A percentile compares a stretch with the other conserved stretches of the same genome.
Conservation (phyloP, 1,140 invertebrate species). For the Drosophila pseudoananassae region DNA sequence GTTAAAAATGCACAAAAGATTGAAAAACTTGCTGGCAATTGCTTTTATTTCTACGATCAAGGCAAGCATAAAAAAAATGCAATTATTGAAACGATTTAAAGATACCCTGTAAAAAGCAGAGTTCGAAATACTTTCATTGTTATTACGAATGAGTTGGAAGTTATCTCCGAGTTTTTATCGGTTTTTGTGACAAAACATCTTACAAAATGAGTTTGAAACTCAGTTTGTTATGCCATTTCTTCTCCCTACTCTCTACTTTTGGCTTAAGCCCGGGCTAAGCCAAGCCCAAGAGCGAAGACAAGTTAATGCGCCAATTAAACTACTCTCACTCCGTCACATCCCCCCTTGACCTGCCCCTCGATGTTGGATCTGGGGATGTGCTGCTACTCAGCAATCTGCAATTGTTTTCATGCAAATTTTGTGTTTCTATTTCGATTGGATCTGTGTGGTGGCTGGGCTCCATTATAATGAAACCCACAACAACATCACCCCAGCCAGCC, state of each 20-base stretch:
- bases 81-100: background rate
- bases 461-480: conserved; percentile 3
- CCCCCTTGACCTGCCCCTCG: background rate
- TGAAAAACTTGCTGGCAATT: conserved; percentile 38
- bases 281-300: conserved; percentile 48
- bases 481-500: background rate
- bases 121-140: no score
- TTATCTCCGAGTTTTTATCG: no score
- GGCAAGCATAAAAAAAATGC: background rate
- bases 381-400: conserved; percentile 39
- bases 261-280: conserved; percentile 1
- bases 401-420: conserved; percentile 75
- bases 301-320: conserved; percentile 77
- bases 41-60: conserved; percentile 51
- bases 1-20: conserved; percentile 27
- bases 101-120: background rate
- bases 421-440: conserved; percentile 52
- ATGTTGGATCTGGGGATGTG: conserved; percentile 6
- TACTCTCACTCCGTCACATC: conserved; percentile 1
- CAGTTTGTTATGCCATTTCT: conserved; percentile 3
- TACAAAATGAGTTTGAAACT: background rate
- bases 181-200: background rate
- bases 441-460: conserved; percentile 17
- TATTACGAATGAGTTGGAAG: no score
- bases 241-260: background rate